phyloP scores from a whole-genome alignment of 2,888 invertebrate genomes.

The Congeria kusceri region DNA sequence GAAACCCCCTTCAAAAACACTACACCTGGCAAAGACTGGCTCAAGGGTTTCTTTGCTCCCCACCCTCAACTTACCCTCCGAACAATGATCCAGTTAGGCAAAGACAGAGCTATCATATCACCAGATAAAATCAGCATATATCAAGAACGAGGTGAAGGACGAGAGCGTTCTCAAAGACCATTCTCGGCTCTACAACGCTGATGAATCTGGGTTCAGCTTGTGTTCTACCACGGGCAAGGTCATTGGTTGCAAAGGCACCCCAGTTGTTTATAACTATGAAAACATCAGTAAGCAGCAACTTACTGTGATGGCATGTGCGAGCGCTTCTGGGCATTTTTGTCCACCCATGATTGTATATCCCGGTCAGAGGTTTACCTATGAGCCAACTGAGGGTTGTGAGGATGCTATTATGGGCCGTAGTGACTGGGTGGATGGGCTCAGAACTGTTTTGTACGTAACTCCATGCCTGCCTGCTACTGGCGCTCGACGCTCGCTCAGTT shows the following conservation, averaged over 20 bases:
- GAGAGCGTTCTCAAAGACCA: constrained; percentile 1
- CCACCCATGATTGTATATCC: background rate
- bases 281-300: constrained; percentile 24
- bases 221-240: constrained; percentile 22
- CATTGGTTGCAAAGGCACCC: constrained; percentile 15
- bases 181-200: constrained; percentile 22
- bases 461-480: too few species aligned
- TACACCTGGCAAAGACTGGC: constrained; percentile 39
- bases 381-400: too few species aligned
- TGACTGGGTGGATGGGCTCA: constrained; percentile 5
- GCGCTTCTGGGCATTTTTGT: constrained; percentile 18
- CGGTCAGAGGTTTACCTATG: too few species aligned
- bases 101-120: constrained; percentile 34
- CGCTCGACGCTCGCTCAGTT: too few species aligned
- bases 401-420: too few species aligned
- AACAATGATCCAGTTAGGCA: constrained; percentile 29
- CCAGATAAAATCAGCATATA: constrained; percentile 18
- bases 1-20: constrained; percentile 35
- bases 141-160: constrained; percentile 19
- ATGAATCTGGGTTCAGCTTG: constrained; percentile 19
- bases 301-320: constrained; percentile 24
- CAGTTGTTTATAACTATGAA: constrained; percentile 13
- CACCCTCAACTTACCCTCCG: constrained; percentile 15
- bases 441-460: constrained; percentile 16
- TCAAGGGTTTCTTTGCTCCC: constrained; percentile 15